Base-by-base conservation (phyloP, 2,113 vertebrate species). In the Paramisgurnus dabryanus region DNA sequence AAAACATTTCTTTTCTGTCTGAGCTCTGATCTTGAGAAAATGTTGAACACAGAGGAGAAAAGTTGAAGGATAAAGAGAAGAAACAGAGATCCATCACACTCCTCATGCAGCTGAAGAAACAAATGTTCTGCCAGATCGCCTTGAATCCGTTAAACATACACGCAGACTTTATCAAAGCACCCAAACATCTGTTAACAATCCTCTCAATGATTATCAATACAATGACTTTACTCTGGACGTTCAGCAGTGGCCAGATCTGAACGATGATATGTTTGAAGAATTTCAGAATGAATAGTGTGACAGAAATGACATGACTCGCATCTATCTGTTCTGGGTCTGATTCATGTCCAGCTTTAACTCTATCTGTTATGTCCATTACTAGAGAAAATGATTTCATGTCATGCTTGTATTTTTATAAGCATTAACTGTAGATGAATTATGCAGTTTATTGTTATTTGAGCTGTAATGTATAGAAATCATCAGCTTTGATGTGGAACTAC, bases 121-220 rank as follows among this genome's bases (percentile, higher is more conserved):
- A 89, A 78, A 88, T 87, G 67, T 80, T 43, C 81, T 83, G 86
- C 83, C 85, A 89, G 85, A 88, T 67, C 73, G 70, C 83, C 67
- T 81, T 79, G 83, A 84, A 86, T 43, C 40, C 49, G 18, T 18
- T 2, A 69, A 22, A 69, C 67, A 49, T 27, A n/a, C 67, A 12
- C 22, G 17, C 9, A 67, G 9, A 47, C 17, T 67, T 67, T 45
- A 67, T 67, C 66, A 67, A 45, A 47, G 43, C 43, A 68, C 47
- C 79, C 34, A 12, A 75, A 79, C 86, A 86, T 86, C 86, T 80
- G 78, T 69, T 79, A 76, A 66, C 45, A 43, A 77, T 87, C 79
- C 67, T 76, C 78, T 68, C 69, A 80, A 70, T 80, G 75, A 76
- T 40, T 78, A 72, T 70, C 58, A 60, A 27, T 11, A 10, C 17